A percentile compares a stretch with the other conserved stretches of the same genome.
Evolutionary conservation across 2,888 invertebrate species (phyloP).

Genomic region (Petrolisthes manimaculis): DNA sequence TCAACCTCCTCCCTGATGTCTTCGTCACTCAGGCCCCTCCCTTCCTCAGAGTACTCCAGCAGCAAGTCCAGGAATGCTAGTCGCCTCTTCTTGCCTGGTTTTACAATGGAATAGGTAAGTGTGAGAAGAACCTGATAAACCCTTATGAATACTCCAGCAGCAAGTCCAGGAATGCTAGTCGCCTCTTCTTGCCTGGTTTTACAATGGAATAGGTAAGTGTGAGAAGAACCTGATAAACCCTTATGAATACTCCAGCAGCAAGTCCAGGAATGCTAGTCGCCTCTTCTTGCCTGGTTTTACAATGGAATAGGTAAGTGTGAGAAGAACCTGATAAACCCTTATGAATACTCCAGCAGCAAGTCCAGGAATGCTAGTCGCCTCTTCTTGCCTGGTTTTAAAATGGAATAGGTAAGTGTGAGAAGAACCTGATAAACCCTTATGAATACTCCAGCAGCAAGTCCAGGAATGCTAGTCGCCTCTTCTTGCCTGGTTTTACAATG

Average conservation of each 20-base stretch:
- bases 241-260: conserved; percentile 85
- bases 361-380: conserved; percentile 89
- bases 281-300: conserved; percentile 74
- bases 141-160: conserved; percentile 83
- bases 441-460: conserved; percentile 89
- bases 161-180: conserved; percentile 89
- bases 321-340: neutral
- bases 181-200: conserved; percentile 75
- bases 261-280: conserved; percentile 87
- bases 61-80: conserved; percentile 90
- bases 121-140: neutral
- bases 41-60: conserved; percentile 79
- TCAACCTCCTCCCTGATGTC: conserved; percentile 70
- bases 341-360: conserved; percentile 86
- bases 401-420: neutral
- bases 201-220: neutral
- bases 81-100: conserved; percentile 76
- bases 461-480: conserved; percentile 87
- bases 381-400: conserved; percentile 71
- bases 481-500: conserved; percentile 68
- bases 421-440: neutral
- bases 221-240: neutral
- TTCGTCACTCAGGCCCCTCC: conserved; percentile 75
- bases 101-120: neutral
- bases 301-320: neutral